Evolutionary conservation across 2,113 vertebrate species (phyloP).

Genomic region (Rhynchomys soricoides): DNA sequence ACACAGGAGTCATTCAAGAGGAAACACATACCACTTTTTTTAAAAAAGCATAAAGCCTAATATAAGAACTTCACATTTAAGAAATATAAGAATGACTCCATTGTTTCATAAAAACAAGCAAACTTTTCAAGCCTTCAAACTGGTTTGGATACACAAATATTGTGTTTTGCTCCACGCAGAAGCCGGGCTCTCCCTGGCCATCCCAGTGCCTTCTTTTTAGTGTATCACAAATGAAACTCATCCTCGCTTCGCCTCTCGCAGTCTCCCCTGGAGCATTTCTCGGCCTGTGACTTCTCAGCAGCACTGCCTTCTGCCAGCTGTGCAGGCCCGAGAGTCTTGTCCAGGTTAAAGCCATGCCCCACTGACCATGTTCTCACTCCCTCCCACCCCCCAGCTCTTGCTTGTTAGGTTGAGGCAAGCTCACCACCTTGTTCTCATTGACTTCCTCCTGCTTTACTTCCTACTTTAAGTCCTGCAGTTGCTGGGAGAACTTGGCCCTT

Average conservation of each 20-base stretch:
- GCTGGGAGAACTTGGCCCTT: background rate
- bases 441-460: background rate
- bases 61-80: conserved; percentile 16
- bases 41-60: background rate
- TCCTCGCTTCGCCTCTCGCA: background rate
- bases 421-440: background rate
- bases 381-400: background rate
- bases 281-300: background rate
- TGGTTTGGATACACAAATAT: background rate
- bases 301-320: background rate
- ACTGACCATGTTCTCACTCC: background rate
- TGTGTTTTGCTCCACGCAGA: background rate
- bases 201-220: background rate
- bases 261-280: background rate
- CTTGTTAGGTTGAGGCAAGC: background rate
- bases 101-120: background rate
- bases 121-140: background rate
- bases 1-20: conserved; percentile 2
- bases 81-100: background rate
- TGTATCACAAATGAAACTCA: background rate
- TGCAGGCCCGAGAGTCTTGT: background rate
- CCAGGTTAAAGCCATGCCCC: background rate
- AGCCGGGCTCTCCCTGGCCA: background rate
- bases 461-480: background rate
- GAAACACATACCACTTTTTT: background rate